Percentiles rank a stretch among this genome's conserved stretches.
Evolutionary conservation across 2,888 invertebrate species (phyloP).

Genomic region (Lasiommata megera): DNA sequence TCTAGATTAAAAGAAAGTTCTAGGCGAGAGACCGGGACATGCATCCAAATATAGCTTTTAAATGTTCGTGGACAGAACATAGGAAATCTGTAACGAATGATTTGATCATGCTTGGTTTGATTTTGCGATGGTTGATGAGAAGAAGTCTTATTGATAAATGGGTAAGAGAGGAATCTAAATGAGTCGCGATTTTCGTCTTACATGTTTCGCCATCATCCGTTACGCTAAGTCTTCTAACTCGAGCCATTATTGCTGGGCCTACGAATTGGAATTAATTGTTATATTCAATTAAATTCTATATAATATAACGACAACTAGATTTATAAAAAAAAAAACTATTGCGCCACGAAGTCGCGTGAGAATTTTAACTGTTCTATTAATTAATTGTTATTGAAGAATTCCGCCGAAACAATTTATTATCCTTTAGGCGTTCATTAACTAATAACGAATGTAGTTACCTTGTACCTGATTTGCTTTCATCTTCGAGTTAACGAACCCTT

Average conservation of each 20-base stretch:
- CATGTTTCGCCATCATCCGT: slow-evolving; percentile 88
- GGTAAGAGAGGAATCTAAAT: slow-evolving; percentile 31
- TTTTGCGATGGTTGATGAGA: slow-evolving; percentile 6
- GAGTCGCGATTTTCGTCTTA: slow-evolving; percentile 71
- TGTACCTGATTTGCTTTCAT: slow-evolving; percentile 1
- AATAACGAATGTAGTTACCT: too few relatives aligned
- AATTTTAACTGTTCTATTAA: too few relatives aligned
- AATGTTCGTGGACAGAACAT: slow-evolving; percentile 14
- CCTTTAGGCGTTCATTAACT: too few relatives aligned
- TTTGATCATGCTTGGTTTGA: slow-evolving; percentile 26
- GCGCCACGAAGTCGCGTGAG: too few relatives aligned
- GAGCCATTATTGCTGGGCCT: slow-evolving; percentile 78
- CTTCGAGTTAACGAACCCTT: slow-evolving; percentile 27
- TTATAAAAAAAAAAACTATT: too few relatives aligned
- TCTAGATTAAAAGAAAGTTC: not conserved
- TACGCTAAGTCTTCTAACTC: slow-evolving; percentile 84
- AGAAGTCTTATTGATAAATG: not conserved
- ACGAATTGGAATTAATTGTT: slow-evolving; percentile 44
- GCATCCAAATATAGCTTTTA: slow-evolving; percentile 12
- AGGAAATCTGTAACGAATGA: slow-evolving; percentile 13
- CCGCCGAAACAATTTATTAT: too few relatives aligned
- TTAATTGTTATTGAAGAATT: too few relatives aligned
- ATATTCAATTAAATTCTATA: slow-evolving; percentile 18
- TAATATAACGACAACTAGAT: not conserved
- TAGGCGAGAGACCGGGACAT: slow-evolving; percentile 15